phyloP scores from a whole-genome alignment of 2,797 vertebrate species.

The Parambassis ranga region DNA sequence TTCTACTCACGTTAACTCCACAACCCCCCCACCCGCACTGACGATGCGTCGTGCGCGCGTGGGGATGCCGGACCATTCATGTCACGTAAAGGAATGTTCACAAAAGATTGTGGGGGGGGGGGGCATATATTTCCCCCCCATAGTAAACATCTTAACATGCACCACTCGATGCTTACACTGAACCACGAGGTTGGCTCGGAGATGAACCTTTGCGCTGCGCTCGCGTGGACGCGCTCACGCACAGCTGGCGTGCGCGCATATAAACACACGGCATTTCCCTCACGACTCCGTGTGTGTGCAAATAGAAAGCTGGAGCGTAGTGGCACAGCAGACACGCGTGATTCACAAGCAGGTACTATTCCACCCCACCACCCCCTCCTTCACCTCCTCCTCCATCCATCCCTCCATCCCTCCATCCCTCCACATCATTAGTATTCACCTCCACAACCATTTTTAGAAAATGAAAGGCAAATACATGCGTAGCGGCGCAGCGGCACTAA shows the following conservation, averaged over 20 bases:
- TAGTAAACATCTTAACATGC: conserved; percentile 68
- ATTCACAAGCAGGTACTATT: conserved; percentile 71
- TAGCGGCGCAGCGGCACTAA: conserved; percentile 35
- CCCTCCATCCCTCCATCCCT: conserved; percentile 19
- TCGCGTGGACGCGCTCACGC: conserved; percentile 17
- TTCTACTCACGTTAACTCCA: conserved; percentile 25
- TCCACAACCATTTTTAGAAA: conserved; percentile 64
- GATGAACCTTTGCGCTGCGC: conserved; percentile 54
- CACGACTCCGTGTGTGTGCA: conserved; percentile 20
- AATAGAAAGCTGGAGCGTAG: conserved; percentile 50
- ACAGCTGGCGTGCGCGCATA: not conserved
- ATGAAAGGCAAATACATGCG: conserved; percentile 49
- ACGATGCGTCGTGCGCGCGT: conserved; percentile 57
- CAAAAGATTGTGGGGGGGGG: conserved; percentile 5
- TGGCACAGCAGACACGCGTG: conserved; percentile 59
- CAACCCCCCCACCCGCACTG: not conserved
- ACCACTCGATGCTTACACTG: conserved; percentile 48
- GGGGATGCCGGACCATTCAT: conserved; percentile 62
- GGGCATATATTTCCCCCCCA: not conserved
- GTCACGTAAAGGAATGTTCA: conserved; percentile 73
- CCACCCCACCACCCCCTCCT: conserved; percentile 12
- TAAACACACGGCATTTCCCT: conserved; percentile 1
- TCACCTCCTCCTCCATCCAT: not conserved
- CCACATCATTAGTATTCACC: conserved; percentile 80
- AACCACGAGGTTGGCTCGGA: conserved; percentile 54